Evolutionary conservation across 2,113 vertebrate species (phyloP).

Genomic region (Salvator merianae): DNA sequence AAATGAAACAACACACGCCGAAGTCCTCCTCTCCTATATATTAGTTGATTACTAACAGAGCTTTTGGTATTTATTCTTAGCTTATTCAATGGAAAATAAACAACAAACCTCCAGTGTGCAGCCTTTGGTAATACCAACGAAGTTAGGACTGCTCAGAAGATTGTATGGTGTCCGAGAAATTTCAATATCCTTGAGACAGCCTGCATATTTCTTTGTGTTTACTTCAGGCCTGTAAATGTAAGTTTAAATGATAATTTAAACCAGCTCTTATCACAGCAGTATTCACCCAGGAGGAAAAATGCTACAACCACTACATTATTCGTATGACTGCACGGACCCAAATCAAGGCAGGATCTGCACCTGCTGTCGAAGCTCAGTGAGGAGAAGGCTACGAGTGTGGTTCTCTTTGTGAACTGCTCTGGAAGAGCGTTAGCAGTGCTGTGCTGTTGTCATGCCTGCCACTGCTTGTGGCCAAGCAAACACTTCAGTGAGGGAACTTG

Average conservation of each 20-base stretch:
- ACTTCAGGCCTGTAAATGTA: slow-evolving; percentile 86
- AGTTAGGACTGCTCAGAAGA: slow-evolving; percentile 92
- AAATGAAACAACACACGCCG: neutral
- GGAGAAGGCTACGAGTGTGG: no score
- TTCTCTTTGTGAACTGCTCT: no score
- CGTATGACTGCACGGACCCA: slow-evolving; percentile 1
- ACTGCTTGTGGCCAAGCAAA: no score
- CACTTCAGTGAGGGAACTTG: no score
- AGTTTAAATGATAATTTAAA: slow-evolving; percentile 28
- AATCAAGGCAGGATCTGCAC: neutral
- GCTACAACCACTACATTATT: slow-evolving; percentile 6
- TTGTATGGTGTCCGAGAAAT: slow-evolving; percentile 93
- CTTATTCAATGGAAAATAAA: neutral
- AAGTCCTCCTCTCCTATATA: neutral
- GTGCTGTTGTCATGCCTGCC: no score
- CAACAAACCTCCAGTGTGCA: slow-evolving; percentile 87
- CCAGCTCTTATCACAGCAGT: neutral
- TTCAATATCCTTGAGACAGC: slow-evolving; percentile 95
- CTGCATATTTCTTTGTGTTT: slow-evolving; percentile 85
- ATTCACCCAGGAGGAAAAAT: neutral
- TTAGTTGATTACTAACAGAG: neutral
- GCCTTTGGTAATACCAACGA: slow-evolving; percentile 93
- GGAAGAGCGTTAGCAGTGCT: no score
- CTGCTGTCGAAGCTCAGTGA: no score
- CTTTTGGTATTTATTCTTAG: neutral